Conservation (phyloP, 2,113 vertebrate species). For the Pangasianodon hypophthalmus region DNA sequence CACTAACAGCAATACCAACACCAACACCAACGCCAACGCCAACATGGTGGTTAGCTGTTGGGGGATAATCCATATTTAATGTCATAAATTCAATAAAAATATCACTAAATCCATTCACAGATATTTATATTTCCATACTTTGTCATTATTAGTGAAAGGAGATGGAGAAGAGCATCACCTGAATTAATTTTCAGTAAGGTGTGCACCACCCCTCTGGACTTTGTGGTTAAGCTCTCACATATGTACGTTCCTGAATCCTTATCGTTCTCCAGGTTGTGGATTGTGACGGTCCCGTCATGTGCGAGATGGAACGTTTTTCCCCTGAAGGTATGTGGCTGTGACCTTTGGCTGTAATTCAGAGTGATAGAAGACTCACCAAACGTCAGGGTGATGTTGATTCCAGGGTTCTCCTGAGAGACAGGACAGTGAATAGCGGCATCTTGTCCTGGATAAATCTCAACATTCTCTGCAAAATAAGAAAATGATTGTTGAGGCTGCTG, state of each 20-base stretch:
- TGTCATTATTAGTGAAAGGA: neutral
- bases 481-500: neutral
- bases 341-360: neutral
- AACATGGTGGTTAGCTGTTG: neutral
- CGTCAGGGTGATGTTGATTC: constrained; percentile 37
- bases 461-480: constrained; percentile 1
- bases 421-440: constrained; percentile 51
- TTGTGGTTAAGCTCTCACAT: neutral
- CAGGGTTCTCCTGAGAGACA: neutral
- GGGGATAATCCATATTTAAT: neutral
- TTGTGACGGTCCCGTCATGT: neutral
- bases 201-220: constrained; percentile 2
- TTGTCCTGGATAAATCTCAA: constrained; percentile 2
- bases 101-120: neutral
- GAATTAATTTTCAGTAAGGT: neutral
- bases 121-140: neutral
- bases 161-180: neutral
- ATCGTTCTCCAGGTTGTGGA: neutral
- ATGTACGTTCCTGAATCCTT: constrained; percentile 31
- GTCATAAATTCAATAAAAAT: neutral
- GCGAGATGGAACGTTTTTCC: neutral
- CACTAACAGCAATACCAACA: neutral
- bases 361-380: constrained; percentile 34
- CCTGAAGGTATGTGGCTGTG: neutral
- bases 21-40: neutral